phyloP scores from a whole-genome alignment of 2,888 invertebrate genomes.

The Eupithecia inturbata region DNA sequence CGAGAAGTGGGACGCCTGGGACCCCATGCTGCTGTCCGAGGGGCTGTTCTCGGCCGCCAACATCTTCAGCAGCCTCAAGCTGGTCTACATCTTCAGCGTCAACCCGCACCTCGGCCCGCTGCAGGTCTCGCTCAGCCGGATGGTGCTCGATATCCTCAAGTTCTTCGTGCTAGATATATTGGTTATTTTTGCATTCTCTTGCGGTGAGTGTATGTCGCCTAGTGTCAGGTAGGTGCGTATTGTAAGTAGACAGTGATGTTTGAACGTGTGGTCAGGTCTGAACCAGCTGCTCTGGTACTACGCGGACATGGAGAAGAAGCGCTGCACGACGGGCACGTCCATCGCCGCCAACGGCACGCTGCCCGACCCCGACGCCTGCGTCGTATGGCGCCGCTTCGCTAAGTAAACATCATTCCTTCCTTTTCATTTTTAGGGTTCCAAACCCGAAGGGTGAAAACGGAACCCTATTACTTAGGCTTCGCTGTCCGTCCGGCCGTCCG shows the following conservation, averaged over 20 bases:
- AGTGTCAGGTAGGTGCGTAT: not conserved
- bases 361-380: conserved; percentile 90
- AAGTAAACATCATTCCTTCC: conserved; percentile 84
- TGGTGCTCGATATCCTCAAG: conserved; percentile 98
- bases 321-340: conserved; percentile 85
- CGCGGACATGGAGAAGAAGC: conserved; percentile 94
- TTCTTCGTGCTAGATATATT: conserved; percentile 97
- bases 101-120: conserved; percentile 98
- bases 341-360: conserved; percentile 75
- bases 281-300: conserved; percentile 96
- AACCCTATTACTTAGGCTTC: too few species aligned
- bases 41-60: conserved; percentile 99
- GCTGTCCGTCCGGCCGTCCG: too few species aligned
- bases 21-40: conserved; percentile 97
- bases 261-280: conserved; percentile 82
- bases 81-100: conserved; percentile 98
- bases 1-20: conserved; percentile 98
- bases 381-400: conserved; percentile 94
- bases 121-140: conserved; percentile 96
- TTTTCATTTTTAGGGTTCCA: not conserved
- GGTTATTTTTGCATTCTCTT: conserved; percentile 97
- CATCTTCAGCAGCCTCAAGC: conserved; percentile 96
- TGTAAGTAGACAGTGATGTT: not conserved
- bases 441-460: too few species aligned
- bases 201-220: conserved; percentile 86